Evolutionary conservation across 2,113 vertebrate genomes (phyloP), one percentile per base, ranked within the genome.

Genomic region (Aptenodytes patagonicus): DNA sequence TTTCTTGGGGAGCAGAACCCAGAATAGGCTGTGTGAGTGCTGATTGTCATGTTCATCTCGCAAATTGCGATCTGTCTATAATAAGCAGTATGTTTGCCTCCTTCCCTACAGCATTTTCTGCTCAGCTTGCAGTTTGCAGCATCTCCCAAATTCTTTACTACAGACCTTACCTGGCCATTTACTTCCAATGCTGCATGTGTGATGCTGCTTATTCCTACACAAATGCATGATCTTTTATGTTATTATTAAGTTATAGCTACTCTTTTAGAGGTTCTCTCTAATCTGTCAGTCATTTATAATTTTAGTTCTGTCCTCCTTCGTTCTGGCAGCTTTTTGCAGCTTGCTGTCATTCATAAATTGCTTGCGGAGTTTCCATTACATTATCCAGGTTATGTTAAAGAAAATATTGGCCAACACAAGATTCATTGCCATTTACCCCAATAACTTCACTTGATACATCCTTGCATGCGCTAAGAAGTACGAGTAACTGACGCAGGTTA

Each of bases 1-100:
- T 95, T 96, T 97, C 95, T 83, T 93, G 95, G 93, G 95, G 64
- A 95, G 42, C 40, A 82, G 58, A 83, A 52, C 29, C 14, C 61
- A 64, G 49, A 52, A 52, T 0, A 40, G 38, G n/a, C 46, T 72
- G 38, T 40, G 8, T 17, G 46, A 58, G 54, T 46, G 47, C 47
- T 28, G 38, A 8, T 17, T 34, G 57, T 72, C 36, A 7, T 0
- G 5, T 40, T 62, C 55, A 78, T 12, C 61, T 62, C 78, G 36
- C 26, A 44, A 78, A 31, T 2, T 40, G n/a, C 8, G 16, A 49
- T 17, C 44, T 66, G 20, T 32, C 34, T 31, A 14, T 26, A 55
- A 66, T 12, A 44, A 36, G 32, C 52, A 68, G 61, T 32, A 42
- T 4, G 6, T 69, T 47, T 51, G 46, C 32, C 65, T 87, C 82